Percentiles rank a stretch among this genome's conserved stretches.
These are phyloP conservation scores for Scolopax rusticola DNA, from an alignment of 2,797 vertebrate species.

Conservation along the genomic window DNA sequence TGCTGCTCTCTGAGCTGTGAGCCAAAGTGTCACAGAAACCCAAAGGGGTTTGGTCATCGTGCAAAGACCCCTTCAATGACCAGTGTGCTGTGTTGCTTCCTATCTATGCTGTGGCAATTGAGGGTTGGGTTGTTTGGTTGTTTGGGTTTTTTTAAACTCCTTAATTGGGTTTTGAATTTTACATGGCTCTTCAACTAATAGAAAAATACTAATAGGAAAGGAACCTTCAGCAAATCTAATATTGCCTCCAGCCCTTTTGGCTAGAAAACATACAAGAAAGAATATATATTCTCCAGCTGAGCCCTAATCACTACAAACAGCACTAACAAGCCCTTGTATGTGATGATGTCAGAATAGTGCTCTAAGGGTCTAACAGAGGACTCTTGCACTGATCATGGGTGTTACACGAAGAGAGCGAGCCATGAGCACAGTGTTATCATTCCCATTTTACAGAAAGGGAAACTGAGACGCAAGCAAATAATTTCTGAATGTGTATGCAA, in stretches of 20 bases:
- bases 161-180: not conserved
- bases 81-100: not conserved
- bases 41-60: not conserved
- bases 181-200: not conserved
- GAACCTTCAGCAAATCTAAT: not conserved
- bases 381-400: not conserved
- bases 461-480: not conserved
- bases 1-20: not conserved
- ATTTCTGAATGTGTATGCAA: not conserved
- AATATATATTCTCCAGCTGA: not conserved
- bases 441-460: not conserved
- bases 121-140: not conserved
- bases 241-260: not conserved
- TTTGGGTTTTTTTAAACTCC: not conserved
- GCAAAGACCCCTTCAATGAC: not conserved
- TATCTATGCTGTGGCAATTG: not conserved
- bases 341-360: not conserved
- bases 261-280: not conserved
- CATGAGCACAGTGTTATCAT: not conserved
- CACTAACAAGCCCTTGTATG: not conserved
- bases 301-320: not conserved
- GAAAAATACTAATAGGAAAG: not conserved
- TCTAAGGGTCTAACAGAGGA: not conserved
- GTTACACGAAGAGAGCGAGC: not conserved
- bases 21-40: not conserved